phyloP scores from a whole-genome alignment of 1,140 invertebrate genomes.

The Leptinotarsa lineolata region DNA sequence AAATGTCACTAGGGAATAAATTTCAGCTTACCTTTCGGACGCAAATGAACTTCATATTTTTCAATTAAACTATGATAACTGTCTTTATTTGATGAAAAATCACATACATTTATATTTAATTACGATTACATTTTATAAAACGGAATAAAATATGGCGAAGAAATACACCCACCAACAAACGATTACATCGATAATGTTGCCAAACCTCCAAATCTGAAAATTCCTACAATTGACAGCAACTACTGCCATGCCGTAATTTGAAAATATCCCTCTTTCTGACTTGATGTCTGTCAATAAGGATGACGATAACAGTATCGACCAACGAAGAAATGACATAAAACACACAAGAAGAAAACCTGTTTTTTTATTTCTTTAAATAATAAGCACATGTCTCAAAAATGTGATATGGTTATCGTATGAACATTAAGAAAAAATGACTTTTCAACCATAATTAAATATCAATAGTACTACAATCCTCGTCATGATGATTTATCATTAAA shows the following conservation, averaged over 20 bases:
- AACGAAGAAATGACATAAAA: no score
- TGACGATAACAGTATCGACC: no score
- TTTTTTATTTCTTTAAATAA: no score
- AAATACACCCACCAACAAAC: conserved; percentile 36
- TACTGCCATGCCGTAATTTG: background rate
- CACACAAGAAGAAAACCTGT: no score
- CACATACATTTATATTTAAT: conserved; percentile 9
- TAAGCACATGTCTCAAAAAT: no score
- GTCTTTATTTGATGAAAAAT: conserved; percentile 8
- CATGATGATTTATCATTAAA: no score
- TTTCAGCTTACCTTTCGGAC: conserved; percentile 15
- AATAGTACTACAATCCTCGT: no score
- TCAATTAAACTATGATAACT: conserved; percentile 21
- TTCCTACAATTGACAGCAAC: background rate
- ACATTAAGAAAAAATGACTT: no score
- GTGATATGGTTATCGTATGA: no score
- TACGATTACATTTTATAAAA: conserved; percentile 31
- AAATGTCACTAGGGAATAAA: conserved; percentile 24
- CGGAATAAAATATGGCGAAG: conserved; percentile 37
- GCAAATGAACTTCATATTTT: conserved; percentile 12
- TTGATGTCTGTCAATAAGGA: no score
- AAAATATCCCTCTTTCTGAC: no score
- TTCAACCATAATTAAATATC: no score
- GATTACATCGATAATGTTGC: conserved; percentile 15
- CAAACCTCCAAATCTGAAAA: conserved; percentile 15